Evolutionary conservation across 2,113 vertebrate genomes (phyloP).

Genomic region (Ibidorhyncha struthersii): DNA sequence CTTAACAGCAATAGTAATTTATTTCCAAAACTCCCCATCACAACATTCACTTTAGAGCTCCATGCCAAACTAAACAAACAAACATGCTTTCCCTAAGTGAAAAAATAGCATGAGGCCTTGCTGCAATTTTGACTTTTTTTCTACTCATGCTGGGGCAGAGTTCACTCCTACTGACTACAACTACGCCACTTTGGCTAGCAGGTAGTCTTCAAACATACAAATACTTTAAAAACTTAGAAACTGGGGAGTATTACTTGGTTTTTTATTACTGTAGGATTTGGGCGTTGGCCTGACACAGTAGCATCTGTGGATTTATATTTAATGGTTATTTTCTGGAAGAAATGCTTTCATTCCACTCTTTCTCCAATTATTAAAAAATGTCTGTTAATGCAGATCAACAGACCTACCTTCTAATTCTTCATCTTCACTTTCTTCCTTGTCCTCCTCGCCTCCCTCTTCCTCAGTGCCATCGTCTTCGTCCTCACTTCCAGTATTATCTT

Average conservation of each 20-base stretch:
- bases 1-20: neutral
- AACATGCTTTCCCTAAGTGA: neutral
- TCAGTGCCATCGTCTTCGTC: constrained; percentile 71
- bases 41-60: neutral
- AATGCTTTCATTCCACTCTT: neutral
- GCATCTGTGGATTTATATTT: neutral
- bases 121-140: neutral
- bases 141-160: neutral
- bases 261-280: neutral
- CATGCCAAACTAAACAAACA: neutral
- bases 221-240: neutral
- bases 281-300: neutral
- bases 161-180: neutral
- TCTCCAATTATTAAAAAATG: neutral
- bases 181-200: neutral
- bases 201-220: neutral
- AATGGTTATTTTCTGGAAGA: neutral
- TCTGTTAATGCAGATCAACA: neutral
- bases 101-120: neutral
- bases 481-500: constrained; percentile 72
- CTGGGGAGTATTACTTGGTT: neutral
- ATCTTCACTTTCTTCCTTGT: constrained; percentile 79
- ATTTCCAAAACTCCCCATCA: neutral
- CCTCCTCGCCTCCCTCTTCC: constrained; percentile 75
- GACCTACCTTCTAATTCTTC: constrained; percentile 71